Evolutionary conservation across 1,140 invertebrate species (phyloP).

Genomic region (Glossosoma conforme): DNA sequence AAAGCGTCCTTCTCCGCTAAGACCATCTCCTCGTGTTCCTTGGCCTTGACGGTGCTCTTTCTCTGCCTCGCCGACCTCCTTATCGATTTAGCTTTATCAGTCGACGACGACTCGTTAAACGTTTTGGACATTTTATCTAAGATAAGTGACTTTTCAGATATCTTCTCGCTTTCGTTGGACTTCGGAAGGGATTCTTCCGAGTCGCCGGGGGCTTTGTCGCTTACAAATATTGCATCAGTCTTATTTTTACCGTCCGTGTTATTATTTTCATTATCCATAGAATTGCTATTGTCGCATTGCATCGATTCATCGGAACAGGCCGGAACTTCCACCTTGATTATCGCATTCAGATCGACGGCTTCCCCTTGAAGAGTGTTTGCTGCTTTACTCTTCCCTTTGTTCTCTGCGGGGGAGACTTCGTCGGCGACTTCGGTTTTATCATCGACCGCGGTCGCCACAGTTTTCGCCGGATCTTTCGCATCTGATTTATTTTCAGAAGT

Average conservation of each 20-base stretch:
- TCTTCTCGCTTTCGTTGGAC: constrained; percentile 38
- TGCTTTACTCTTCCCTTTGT: too few relatives aligned
- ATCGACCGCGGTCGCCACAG: constrained; percentile 36
- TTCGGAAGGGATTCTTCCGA: constrained; percentile 31
- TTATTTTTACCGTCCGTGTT: constrained; percentile 35
- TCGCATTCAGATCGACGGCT: constrained; percentile 48
- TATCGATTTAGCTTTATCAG: constrained; percentile 19
- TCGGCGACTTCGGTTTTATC: constrained; percentile 35
- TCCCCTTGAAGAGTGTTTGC: too few relatives aligned
- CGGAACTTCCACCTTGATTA: constrained; percentile 22
- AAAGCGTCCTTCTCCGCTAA: constrained; percentile 39
- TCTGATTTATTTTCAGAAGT: constrained; percentile 20
- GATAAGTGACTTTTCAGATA: constrained; percentile 40
- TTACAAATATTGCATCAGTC: constrained; percentile 22
- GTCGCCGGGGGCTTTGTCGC: constrained; percentile 19
- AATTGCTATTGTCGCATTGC: constrained; percentile 9
- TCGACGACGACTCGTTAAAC: constrained; percentile 36
- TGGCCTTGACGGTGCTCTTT: constrained; percentile 45
- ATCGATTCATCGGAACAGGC: neutral
- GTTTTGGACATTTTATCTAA: constrained; percentile 45
- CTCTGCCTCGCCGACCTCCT: constrained; percentile 25
- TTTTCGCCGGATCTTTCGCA: constrained; percentile 1
- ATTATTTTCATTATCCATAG: constrained; percentile 27
- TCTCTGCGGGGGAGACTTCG: constrained; percentile 34
- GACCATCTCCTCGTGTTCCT: constrained; percentile 38